Percentiles rank a stretch among this genome's conserved stretches.
Evolutionary conservation across 1,140 invertebrate species (phyloP).

Genomic region (Drosophila sulfurigaster): DNA sequence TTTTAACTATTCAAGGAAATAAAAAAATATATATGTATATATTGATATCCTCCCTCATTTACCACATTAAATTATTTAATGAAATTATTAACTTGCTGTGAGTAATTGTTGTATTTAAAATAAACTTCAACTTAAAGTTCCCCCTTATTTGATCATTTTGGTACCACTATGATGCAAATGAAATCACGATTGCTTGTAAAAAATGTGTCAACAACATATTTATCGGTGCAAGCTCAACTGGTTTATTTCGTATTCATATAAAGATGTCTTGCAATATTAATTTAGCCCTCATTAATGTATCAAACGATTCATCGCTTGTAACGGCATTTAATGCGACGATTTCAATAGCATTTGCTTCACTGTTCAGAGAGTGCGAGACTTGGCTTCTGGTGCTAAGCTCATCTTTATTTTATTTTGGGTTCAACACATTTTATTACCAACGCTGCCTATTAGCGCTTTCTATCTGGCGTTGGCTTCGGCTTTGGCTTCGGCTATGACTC

Average conservation of each 20-base stretch:
- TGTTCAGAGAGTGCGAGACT: conserved; percentile 33
- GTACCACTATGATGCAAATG: too few species aligned
- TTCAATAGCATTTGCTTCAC: conserved; percentile 31
- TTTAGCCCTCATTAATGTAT: background rate
- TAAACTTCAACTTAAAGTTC: too few species aligned
- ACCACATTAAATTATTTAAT: too few species aligned
- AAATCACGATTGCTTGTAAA: background rate
- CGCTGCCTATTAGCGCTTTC: conserved; percentile 42
- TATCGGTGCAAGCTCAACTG: background rate
- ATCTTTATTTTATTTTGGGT: conserved; percentile 28
- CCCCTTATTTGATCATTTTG: too few species aligned
- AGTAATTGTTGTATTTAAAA: too few species aligned
- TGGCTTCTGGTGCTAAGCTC: conserved; percentile 46
- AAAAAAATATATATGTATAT: too few species aligned
- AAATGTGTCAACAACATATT: too few species aligned
- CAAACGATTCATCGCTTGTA: background rate
- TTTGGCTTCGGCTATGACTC: conserved; percentile 8
- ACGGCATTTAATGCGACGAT: background rate
- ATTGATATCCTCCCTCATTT: too few species aligned
- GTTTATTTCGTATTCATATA: background rate
- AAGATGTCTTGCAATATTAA: background rate
- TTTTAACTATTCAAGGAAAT: too few species aligned
- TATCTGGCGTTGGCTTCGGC: conserved; percentile 29
- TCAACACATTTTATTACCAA: conserved; percentile 35
- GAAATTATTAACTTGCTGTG: too few species aligned